These are phyloP conservation scores for Sinocyclocheilus maitianheensis DNA, from an alignment of 2,113 vertebrate genomes.

Conservation along the genomic window DNA sequence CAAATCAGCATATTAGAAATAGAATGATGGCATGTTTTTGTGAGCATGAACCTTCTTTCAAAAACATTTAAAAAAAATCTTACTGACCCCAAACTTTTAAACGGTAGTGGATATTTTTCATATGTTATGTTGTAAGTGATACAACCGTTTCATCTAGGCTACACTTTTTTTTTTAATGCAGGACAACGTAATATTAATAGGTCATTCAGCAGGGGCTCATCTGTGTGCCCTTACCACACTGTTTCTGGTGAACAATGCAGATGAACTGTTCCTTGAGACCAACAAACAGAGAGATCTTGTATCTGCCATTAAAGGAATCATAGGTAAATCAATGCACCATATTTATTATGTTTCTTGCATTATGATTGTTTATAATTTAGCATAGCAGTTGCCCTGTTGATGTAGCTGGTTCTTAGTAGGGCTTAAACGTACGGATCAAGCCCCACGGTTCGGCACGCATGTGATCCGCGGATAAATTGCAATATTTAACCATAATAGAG, in stretches of 20 bases:
- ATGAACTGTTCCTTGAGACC: constrained; percentile 69
- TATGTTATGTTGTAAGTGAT: neutral
- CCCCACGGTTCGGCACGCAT: too few relatives aligned
- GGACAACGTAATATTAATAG: constrained; percentile 73
- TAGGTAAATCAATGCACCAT: constrained; percentile 62
- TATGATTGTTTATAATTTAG: neutral
- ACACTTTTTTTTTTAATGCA: constrained; percentile 42
- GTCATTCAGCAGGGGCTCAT: constrained; percentile 77
- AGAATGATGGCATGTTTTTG: too few relatives aligned
- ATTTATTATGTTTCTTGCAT: neutral
- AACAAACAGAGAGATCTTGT: constrained; percentile 62
- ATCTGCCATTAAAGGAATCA: constrained; percentile 67
- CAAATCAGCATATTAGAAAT: neutral
- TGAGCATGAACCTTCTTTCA: neutral
- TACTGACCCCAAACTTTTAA: neutral
- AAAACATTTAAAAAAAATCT: neutral
- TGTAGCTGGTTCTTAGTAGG: neutral
- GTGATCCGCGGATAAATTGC: too few relatives aligned
- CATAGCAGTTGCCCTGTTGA: neutral
- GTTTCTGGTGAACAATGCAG: constrained; percentile 68
- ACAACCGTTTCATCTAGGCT: neutral
- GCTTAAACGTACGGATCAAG: too few relatives aligned
- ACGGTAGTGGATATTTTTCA: neutral
- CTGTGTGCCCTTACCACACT: constrained; percentile 69
- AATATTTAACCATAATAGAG: too few relatives aligned